Evolutionary conservation across 2,888 invertebrate genomes (phyloP), one percentile per base, ranked within the genome.

Genomic region (Leucophenga maculata): DNA sequence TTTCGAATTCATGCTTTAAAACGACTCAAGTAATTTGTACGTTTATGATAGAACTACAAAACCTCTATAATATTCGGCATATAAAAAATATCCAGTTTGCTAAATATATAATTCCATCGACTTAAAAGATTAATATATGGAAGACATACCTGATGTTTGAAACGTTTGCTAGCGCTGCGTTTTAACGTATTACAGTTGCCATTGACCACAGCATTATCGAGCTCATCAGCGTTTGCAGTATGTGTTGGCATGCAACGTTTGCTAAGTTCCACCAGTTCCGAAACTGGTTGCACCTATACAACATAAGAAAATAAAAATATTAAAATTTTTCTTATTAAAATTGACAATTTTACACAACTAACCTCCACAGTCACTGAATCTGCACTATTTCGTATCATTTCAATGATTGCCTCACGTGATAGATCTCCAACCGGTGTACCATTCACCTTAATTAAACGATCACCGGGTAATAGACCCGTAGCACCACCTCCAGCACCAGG

Each of bases 381-480:
- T 68, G 94, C 93, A 75, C 95, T 96, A 74, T 94, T 93, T 83
- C 95, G 94, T 80, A 98, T 97, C 86, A 98, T 92, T 87, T 97
- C 97, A 78, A 97, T 97, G 75, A 98, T 94, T 83, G 96, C 95
- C 87, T 98, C 97, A 67, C 98, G 91, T 65, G 93, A 93, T 85
- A 94, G 93, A 68, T 94, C 94, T 86, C 95, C 95, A 0, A 98
- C 97, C 73, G 93, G 92, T 31, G 93, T 91, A 31, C 94, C 94
- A 86, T 98, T 97, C 44, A 98, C 97, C 90, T 97, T 96, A 77
- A 98, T 90, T 32, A 98, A 91, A 79, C 96, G 92, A 89, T 98
- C 98, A 6, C 98, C 98, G n/a, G 98, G 98, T 70, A 98, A 90
- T 26, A 98, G 90, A 4, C 97, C 97, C 8, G 95, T 96, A 83